A percentile compares a stretch with the other conserved stretches of the same genome.
phyloP scores from a whole-genome alignment of 2,113 vertebrate species.

The Columbina picui region DNA sequence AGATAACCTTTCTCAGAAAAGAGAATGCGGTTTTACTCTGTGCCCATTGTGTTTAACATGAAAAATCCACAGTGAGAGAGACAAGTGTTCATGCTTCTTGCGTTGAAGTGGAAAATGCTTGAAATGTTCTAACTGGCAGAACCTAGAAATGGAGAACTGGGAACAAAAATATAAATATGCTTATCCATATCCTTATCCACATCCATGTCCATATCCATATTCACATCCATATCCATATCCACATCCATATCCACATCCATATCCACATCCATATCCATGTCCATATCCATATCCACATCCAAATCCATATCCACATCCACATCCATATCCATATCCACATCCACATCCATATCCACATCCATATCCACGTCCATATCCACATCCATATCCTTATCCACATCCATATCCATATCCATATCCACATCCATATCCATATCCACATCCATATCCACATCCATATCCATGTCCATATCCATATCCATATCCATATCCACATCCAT shows the following conservation, averaged over 20 bases:
- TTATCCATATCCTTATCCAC: too few relatives aligned
- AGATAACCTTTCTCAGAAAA: background rate
- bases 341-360: background rate
- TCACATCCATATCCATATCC: too few relatives aligned
- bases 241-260: too few relatives aligned
- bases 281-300: background rate
- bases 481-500: too few relatives aligned
- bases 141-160: background rate
- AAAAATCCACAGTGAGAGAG: background rate
- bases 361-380: too few relatives aligned
- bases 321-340: background rate
- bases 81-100: background rate
- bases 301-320: background rate
- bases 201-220: too few relatives aligned
- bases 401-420: background rate
- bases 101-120: background rate
- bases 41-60: background rate
- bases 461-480: too few relatives aligned
- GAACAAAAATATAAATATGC: too few relatives aligned
- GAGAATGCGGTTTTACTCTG: background rate
- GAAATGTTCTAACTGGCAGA: background rate
- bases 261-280: too few relatives aligned
- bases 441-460: background rate
- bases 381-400: background rate
- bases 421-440: background rate